These are phyloP conservation scores for Diglossa cyanea DNA, from an alignment of 2,797 vertebrate genomes.

Conservation along the genomic window DNA sequence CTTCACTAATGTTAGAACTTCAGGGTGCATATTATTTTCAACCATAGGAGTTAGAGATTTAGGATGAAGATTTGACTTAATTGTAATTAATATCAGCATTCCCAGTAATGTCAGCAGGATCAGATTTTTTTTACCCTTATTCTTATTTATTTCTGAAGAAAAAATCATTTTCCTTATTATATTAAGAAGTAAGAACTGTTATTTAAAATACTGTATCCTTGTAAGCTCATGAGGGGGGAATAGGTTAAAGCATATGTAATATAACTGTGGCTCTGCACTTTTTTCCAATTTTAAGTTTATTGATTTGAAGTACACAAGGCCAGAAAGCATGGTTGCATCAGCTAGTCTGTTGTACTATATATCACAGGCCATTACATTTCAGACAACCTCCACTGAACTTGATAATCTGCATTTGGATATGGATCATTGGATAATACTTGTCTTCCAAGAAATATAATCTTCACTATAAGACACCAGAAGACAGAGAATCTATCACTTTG, in stretches of 20 bases:
- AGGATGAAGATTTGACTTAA: background rate
- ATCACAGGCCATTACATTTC: background rate
- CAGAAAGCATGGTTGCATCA: background rate
- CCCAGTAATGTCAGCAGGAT: background rate
- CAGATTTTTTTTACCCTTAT: background rate
- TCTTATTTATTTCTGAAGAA: background rate
- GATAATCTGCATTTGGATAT: background rate
- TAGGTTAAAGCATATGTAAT: background rate
- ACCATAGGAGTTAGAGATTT: background rate
- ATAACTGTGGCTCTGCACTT: background rate
- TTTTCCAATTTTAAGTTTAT: background rate
- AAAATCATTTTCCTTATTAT: background rate
- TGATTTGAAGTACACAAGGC: background rate
- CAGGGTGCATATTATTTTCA: background rate
- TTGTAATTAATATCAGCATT: background rate
- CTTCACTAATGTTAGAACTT: background rate
- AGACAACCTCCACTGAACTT: background rate
- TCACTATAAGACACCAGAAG: background rate
- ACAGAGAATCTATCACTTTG: background rate
- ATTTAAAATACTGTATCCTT: background rate
- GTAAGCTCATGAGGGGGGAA: background rate
- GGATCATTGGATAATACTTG: background rate
- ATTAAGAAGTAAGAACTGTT: background rate
- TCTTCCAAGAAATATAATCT: background rate
- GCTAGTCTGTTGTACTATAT: background rate